Evolutionary conservation across 2,797 vertebrate genomes (phyloP), one percentile per base, ranked within the genome.

Genomic region (Perodicticus potto): DNA sequence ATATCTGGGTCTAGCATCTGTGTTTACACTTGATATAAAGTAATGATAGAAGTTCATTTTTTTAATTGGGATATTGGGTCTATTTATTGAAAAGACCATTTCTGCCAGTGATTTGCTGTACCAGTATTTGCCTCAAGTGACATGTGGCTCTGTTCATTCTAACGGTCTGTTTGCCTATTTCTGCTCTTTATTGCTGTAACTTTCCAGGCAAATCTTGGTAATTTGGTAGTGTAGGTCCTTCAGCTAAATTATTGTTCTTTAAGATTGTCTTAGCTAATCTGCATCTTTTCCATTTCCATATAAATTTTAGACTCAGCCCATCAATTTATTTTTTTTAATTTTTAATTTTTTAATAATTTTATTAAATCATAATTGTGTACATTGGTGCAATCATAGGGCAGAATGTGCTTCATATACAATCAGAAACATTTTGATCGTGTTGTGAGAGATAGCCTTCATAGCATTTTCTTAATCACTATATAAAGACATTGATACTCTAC

Each of bases 1-100:
- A 13, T 25, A 49, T 73, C 78, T 93, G 7, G 3, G 19, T 83
- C 80, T 85, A 13, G 16, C 53, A 10, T 74, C 49, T 4, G 49
- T 40, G 73, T 91, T 88, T 91, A n/a, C n/a, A 40, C 45, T 34
- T 78, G 32, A 57, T 91, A 9, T 49, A 76, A 37, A 61, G n/a
- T 93, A 59, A 49, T 78, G 45, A 23, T 53, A 4, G 83, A 87
- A 91, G 13, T 61, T 84, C n/a, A n/a, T 86, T 86, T 93, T 92
- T 89, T 10, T 20, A 34, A 29, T 63, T 22, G 55, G 23, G 34
- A 5, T 93, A 40, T 17, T 40, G 73, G 7, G 40, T 32, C 27
- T 91, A 10, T 72, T 93, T 80, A 12, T 73, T 86, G 80, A 76
- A 74, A 80, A 86, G 49, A 29, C 11, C 12, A 22, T 86, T 76